phyloP scores from a whole-genome alignment of 1,140 invertebrate species.

The Drosophila varians region DNA sequence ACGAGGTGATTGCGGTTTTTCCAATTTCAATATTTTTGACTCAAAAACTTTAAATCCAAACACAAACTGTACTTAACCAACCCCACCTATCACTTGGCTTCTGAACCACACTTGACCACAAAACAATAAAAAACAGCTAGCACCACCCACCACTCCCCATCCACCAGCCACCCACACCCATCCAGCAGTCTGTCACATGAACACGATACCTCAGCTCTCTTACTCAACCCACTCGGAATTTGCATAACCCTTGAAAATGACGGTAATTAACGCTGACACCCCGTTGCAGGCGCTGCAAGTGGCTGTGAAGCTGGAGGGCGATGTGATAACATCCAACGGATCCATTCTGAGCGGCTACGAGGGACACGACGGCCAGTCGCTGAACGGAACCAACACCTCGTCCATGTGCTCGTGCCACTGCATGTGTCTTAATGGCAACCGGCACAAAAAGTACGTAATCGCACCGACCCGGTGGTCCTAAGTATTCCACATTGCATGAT shows the following conservation, averaged over 20 bases:
- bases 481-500: slow-evolving; percentile 21
- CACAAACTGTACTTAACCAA: slow-evolving; percentile 28
- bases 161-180: slow-evolving; percentile 4
- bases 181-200: slow-evolving; percentile 29
- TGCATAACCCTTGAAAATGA: not conserved
- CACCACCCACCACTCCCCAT: slow-evolving; percentile 4
- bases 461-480: not conserved
- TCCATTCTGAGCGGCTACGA: slow-evolving; percentile 90
- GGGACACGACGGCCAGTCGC: slow-evolving; percentile 85
- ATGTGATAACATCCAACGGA: slow-evolving; percentile 96
- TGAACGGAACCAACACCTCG: slow-evolving; percentile 86
- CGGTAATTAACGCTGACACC: slow-evolving; percentile 21
- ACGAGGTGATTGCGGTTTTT: slow-evolving; percentile 82
- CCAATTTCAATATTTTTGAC: slow-evolving; percentile 54
- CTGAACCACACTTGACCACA: slow-evolving; percentile 19
- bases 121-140: slow-evolving; percentile 3
- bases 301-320: slow-evolving; percentile 95
- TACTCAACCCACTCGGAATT: slow-evolving; percentile 9
- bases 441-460: slow-evolving; percentile 85
- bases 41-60: slow-evolving; percentile 21
- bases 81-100: slow-evolving; percentile 28
- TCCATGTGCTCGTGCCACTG: slow-evolving; percentile 93
- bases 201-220: slow-evolving; percentile 39
- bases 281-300: slow-evolving; percentile 90
- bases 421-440: slow-evolving; percentile 87